Percentiles rank a stretch among this genome's conserved stretches.
Conservation (phyloP, 2,888 invertebrate species). For the Melikaiella ostensackeni region DNA sequence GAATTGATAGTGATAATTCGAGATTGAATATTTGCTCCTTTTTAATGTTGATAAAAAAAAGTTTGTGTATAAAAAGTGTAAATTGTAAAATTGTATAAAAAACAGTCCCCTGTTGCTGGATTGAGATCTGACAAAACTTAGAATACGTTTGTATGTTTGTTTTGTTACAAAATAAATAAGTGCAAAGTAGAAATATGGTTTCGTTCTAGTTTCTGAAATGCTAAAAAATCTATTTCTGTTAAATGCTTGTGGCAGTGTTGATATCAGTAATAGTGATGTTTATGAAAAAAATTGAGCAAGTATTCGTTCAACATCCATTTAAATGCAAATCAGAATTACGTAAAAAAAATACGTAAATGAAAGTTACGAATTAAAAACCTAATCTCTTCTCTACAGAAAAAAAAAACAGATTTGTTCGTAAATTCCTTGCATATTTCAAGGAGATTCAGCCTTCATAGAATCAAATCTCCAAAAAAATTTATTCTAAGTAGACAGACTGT, state of each 20-base stretch:
- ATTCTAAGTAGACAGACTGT: neutral
- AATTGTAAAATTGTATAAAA: slow-evolving; percentile 28
- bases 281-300: slow-evolving; percentile 28
- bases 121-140: slow-evolving; percentile 14
- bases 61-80: neutral
- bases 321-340: neutral
- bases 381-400: neutral
- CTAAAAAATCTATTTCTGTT: slow-evolving; percentile 25
- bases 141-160: neutral
- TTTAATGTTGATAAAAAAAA: slow-evolving; percentile 12
- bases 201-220: slow-evolving; percentile 9
- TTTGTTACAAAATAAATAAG: neutral
- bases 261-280: neutral
- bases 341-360: neutral
- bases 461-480: neutral
- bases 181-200: slow-evolving; percentile 5
- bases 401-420: neutral
- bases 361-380: neutral
- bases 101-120: slow-evolving; percentile 26
- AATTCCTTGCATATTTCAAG: neutral
- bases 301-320: slow-evolving; percentile 11
- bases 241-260: slow-evolving; percentile 25
- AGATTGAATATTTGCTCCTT: slow-evolving; percentile 30
- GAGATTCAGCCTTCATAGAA: neutral
- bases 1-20: neutral